Evolutionary conservation across 2,888 invertebrate genomes (phyloP), one percentile per base, ranked within the genome.

Genomic region (Tribolium freemani): DNA sequence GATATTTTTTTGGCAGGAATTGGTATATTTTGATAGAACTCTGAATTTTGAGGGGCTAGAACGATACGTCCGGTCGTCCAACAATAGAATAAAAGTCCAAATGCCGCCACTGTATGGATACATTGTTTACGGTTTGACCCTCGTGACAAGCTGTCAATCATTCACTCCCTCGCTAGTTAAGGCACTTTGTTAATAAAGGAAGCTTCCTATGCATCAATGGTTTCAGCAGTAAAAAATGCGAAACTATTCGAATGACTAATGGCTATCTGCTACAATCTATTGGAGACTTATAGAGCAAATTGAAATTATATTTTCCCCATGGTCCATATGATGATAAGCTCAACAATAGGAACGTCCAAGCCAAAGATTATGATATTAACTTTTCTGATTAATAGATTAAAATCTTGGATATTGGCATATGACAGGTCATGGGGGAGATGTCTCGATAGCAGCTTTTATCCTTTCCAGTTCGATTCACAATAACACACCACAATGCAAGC

Each of bases 311-410:
- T 73, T 74, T 77, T 77, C 76, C 77, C 75, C 75, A 72, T 71
- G 71, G 66, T 72, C 69, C 48, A 50, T 75, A 53, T 66, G 70
- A 74, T 74, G 76, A 77, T 74, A 73, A 75, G 73, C 69, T 60
- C 54, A 74, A 77, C 77, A 76, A 77, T 76, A 75, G 69, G 74
- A 76, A 75, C 73, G 83, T 82, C 84, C 78, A 74, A 73, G 73
- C 77, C 82, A 82, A 67, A 82, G 78, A 84, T 84, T 83, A 83
- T 82, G 84, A 83, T 83, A 84, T 84, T 84, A 83, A 83, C 81
- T 83, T 83, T 83, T 83, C 83, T 83, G 84, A 84, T 84, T 84
- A 84, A 84, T 84, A 83, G 84, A 84, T 84, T 84, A 83, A 77
- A 80, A 83, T 83, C 84, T 81, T 78, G 77, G 79, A 82, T 79